A percentile compares a stretch with the other conserved stretches of the same genome.
These are phyloP conservation scores for Papilio polytes DNA, from an alignment of 1,140 invertebrate genomes.

Conservation along the genomic window DNA sequence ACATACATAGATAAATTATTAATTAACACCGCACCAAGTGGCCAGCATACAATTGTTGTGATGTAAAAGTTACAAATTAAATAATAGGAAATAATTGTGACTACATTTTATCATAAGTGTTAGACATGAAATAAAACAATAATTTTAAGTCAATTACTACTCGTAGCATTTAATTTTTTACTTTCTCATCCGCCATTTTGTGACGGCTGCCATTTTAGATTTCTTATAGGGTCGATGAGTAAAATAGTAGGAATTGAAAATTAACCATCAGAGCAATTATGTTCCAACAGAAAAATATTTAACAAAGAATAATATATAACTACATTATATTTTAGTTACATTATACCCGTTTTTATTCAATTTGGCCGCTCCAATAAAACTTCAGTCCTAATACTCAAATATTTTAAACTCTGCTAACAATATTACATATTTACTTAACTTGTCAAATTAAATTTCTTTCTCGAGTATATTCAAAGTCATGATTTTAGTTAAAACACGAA, in stretches of 20 bases:
- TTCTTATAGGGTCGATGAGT: no score
- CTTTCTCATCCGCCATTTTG: no score
- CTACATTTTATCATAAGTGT: neutral
- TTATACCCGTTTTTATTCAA: neutral
- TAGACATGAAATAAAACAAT: neutral
- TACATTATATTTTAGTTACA: neutral
- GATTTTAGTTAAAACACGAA: neutral
- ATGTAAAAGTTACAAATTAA: neutral
- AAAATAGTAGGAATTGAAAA: no score
- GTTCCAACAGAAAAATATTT: neutral
- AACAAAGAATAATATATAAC: neutral
- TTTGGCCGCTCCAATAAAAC: neutral
- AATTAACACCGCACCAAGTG: neutral
- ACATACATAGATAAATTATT: constrained; percentile 30
- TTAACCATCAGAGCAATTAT: neutral
- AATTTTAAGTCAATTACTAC: neutral
- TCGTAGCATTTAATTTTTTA: no score
- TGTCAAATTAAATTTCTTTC: neutral
- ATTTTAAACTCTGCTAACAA: neutral
- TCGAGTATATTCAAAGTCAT: neutral
- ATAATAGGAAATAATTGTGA: neutral
- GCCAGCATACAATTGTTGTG: neutral
- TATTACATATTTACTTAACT: neutral
- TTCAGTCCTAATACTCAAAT: neutral
- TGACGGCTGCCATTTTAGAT: no score